Percentiles rank a stretch among this genome's conserved stretches.
Conservation (phyloP, 2,113 vertebrate species). For the Chaetura pelagica region DNA sequence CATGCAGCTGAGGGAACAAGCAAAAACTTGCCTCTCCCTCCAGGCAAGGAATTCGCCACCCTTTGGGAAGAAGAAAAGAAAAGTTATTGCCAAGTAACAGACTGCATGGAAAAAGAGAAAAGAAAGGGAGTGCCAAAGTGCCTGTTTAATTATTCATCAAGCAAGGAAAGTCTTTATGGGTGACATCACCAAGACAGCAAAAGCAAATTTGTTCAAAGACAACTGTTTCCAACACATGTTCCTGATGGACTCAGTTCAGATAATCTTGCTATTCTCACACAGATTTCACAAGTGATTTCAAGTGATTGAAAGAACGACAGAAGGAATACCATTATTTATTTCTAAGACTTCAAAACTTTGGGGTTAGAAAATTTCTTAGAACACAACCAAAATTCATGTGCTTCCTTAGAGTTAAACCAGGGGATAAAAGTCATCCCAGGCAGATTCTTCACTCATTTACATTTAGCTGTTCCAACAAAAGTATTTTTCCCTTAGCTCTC, state of each 20-base stretch:
- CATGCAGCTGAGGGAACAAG: conserved; percentile 52
- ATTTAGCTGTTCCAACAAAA: neutral
- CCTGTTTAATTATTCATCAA: neutral
- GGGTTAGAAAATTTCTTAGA: neutral
- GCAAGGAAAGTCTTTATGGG: neutral
- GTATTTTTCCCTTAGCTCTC: neutral
- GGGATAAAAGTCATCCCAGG: neutral
- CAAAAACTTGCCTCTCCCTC: conserved; percentile 44
- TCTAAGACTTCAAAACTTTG: neutral
- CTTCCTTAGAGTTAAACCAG: neutral
- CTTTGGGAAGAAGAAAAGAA: neutral
- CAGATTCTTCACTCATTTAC: neutral
- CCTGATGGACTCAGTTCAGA: neutral
- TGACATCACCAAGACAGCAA: neutral
- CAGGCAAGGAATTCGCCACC: conserved; percentile 48
- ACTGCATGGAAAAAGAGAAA: neutral
- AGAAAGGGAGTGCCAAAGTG: neutral
- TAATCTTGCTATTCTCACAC: neutral
- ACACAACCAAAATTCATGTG: neutral
- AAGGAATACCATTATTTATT: neutral
- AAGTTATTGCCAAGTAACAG: conserved; percentile 19
- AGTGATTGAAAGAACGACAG: neutral
- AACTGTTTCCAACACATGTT: neutral
- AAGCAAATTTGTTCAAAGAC: neutral
- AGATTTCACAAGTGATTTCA: neutral